Conservation (phyloP, 2,888 invertebrate species). For the Hyposoter dolosus region DNA sequence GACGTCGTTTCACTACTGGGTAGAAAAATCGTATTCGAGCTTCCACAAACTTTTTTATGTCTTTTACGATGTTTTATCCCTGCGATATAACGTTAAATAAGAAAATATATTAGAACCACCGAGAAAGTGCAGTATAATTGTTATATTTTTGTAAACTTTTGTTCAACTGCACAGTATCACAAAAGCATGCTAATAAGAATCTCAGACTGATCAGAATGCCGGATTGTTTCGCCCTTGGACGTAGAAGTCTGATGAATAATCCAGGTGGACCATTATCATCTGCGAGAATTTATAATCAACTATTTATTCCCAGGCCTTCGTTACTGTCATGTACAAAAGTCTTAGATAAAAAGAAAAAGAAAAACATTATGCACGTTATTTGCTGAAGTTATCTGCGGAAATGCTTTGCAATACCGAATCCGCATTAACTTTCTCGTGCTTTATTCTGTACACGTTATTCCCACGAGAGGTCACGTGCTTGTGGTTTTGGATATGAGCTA, state of each 20-base stretch:
- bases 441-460: neutral
- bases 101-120: neutral
- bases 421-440: neutral
- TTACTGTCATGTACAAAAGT: neutral
- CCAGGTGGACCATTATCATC: neutral
- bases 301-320: neutral
- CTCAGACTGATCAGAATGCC: conserved; percentile 38
- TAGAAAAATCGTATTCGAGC: conserved; percentile 1
- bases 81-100: neutral
- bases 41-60: neutral
- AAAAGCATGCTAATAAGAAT: conserved; percentile 27
- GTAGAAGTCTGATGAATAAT: neutral
- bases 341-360: neutral
- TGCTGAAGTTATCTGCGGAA: neutral
- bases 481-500: neutral
- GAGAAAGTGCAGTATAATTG: neutral
- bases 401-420: neutral
- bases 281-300: conserved; percentile 19
- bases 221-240: neutral
- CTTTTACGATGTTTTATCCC: neutral
- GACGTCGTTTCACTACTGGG: neutral
- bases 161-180: conserved; percentile 21
- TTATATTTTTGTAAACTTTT: conserved; percentile 32
- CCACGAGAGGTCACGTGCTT: neutral
- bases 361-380: neutral